Conservation (phyloP, 2,888 invertebrate genomes). For the Diplolepis rosae region DNA sequence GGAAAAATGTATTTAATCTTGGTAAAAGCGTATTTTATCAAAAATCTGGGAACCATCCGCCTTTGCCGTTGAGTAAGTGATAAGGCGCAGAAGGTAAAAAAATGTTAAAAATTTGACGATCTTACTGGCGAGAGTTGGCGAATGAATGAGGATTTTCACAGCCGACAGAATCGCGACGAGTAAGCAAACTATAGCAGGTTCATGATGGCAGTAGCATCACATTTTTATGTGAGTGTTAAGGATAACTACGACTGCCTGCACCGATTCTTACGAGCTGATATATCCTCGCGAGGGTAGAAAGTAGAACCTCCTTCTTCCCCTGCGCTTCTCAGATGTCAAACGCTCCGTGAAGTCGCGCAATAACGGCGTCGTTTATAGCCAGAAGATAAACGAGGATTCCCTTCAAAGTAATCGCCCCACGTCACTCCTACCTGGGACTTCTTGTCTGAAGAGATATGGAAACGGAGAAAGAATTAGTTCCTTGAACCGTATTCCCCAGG, state of each 20-base stretch:
- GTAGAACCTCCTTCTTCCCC: not conserved
- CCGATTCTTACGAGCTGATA: conserved; percentile 43
- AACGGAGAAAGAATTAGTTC: not conserved
- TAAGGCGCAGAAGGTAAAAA: not conserved
- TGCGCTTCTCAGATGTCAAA: conserved; percentile 35
- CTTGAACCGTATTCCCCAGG: not conserved
- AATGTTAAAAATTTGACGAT: conserved; percentile 10
- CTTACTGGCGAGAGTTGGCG: not conserved
- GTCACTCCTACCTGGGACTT: not conserved
- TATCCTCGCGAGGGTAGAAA: conserved; percentile 33
- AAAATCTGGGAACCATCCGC: not conserved
- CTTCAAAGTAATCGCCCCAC: conserved; percentile 21
- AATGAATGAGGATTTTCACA: conserved; percentile 13
- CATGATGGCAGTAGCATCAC: conserved; percentile 30
- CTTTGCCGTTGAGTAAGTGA: not conserved
- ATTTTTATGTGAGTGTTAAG: conserved; percentile 51
- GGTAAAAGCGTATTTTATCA: not conserved
- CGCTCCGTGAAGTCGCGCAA: conserved; percentile 31
- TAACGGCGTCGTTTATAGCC: conserved; percentile 43
- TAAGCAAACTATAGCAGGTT: conserved; percentile 18
- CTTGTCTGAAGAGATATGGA: conserved; percentile 11
- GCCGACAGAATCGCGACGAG: conserved; percentile 3
- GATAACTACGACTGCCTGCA: conserved; percentile 48
- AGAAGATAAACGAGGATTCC: conserved; percentile 46
- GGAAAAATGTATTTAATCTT: too few species aligned